Percentiles rank a stretch among this genome's conserved stretches.
Conservation (phyloP, 1,140 invertebrate genomes). For the Caenorhabditis tropicalis region DNA sequence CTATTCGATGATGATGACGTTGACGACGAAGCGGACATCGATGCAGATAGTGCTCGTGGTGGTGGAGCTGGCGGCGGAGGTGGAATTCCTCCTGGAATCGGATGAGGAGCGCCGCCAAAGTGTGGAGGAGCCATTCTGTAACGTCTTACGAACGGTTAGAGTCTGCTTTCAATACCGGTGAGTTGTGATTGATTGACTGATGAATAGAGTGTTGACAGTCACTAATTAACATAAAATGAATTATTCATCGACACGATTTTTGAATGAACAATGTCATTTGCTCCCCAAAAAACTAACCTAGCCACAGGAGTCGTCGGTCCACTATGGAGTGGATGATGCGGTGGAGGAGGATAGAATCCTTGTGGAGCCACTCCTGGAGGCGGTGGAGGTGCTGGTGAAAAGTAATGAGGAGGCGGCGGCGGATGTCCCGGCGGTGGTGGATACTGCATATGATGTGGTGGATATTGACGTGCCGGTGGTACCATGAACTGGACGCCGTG, state of each 20-base stretch:
- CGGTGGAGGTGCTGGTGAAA: not conserved
- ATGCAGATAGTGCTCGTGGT: not conserved
- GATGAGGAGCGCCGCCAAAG: not conserved
- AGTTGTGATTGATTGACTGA: no score
- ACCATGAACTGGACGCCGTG: not conserved
- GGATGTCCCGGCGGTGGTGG: not conserved
- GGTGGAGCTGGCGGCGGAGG: not conserved
- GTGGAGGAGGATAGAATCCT: no score
- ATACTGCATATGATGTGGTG: not conserved
- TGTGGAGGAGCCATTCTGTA: slow-evolving; percentile 8
- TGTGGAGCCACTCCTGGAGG: not conserved
- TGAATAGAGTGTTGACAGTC: not conserved
- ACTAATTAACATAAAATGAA: not conserved
- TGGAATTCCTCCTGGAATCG: not conserved
- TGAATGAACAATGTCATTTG: no score
- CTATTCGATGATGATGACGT: not conserved
- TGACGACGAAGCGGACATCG: not conserved
- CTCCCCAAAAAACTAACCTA: not conserved
- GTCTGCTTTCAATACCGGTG: no score
- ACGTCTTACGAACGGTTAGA: not conserved
- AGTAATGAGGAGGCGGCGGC: not conserved
- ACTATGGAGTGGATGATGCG: not conserved
- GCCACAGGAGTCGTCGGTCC: not conserved
- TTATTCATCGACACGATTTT: no score
- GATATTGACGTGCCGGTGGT: not conserved